Evolutionary conservation across 2,888 invertebrate species (phyloP), one percentile per base, ranked within the genome.

Genomic region (Stomorhina lunata): DNA sequence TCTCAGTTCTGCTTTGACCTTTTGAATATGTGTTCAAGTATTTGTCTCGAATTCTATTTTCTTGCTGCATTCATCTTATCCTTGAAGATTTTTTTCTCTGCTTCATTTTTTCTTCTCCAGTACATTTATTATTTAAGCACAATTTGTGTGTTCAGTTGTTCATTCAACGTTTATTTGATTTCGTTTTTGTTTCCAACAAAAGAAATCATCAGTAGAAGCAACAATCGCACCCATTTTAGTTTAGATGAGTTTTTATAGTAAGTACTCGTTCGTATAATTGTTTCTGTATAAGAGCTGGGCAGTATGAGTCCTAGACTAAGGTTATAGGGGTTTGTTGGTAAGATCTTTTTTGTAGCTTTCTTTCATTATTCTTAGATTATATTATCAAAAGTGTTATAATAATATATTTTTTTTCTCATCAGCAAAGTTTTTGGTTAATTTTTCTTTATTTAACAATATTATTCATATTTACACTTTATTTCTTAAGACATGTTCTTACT

Each of bases 61-160:
- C 10, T 40, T 9, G 6, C n/a, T 37, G 20, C n/a, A n/a, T n/a
- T n/a, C n/a, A n/a, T n/a, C n/a, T 3, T 25, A 2, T 17, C 45
- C 3, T 29, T 29, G 25, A 37, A n/a, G 10, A 12, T 29, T 34
- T 34, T 34, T 12, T 50, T 50, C 12, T 5, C 17, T 29, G n/a
- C n/a, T 12, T 29, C 4, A 9, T 12, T 29, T 0, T 10, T 65
- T 15, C 37, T 55, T 34, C 57, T 6, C 12, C 45, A 43, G 17
- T 48, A 45, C 40, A 81, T 71, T 81, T 81, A 79, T 75, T 82
- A 79, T 79, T 82, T 71, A 63, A 75, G 73, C 73, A 69, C 78
- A 78, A 81, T 78, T 81, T 78, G 71, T 76, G 43, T 53, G 61
- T 81, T 71, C 53, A 80, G 57, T 72, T 81, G 76, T 72, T 81